These are phyloP conservation scores for Diplosoma virens DNA, from an alignment of 23 tunicate genomes.

Conservation along the genomic window DNA sequence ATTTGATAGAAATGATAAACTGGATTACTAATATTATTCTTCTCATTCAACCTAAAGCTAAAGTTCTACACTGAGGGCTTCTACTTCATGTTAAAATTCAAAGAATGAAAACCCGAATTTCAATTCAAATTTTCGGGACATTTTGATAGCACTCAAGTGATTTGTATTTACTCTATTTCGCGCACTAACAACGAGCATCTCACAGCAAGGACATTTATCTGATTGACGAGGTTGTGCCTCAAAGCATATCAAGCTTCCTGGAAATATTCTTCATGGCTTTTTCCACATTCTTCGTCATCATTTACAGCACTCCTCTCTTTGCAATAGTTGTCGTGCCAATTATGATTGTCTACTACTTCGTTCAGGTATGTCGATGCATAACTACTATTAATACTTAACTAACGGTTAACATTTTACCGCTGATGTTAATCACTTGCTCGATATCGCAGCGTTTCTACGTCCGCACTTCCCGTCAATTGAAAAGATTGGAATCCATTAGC, in stretches of 20 bases:
- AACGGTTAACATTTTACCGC: too few species aligned
- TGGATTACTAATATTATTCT: too few species aligned
- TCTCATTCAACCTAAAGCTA: too few species aligned
- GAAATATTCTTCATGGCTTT: conserved; percentile 37
- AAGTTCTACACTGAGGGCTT: too few species aligned
- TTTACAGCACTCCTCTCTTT: conserved; percentile 54
- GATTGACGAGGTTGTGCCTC: conserved; percentile 65
- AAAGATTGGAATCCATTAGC: conserved; percentile 66
- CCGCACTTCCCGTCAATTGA: conserved; percentile 62
- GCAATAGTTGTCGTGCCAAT: conserved; percentile 49
- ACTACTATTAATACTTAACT: too few species aligned
- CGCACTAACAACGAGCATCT: too few species aligned
- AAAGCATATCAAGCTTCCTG: conserved; percentile 32
- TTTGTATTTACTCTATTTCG: too few species aligned
- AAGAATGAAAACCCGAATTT: too few species aligned
- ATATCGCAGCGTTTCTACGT: conserved; percentile 50
- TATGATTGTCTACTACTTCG: conserved; percentile 32
- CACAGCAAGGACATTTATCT: conserved; percentile 76
- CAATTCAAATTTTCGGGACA: too few species aligned
- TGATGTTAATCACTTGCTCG: neutral
- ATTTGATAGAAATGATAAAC: too few species aligned
- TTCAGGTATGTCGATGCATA: conserved; percentile 53
- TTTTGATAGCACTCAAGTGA: too few species aligned
- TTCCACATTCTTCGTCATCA: conserved; percentile 51
- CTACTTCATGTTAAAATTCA: too few species aligned